Evolutionary conservation across 2,797 vertebrate species (phyloP).

Genomic region (Mormyrus hasselquistii): DNA sequence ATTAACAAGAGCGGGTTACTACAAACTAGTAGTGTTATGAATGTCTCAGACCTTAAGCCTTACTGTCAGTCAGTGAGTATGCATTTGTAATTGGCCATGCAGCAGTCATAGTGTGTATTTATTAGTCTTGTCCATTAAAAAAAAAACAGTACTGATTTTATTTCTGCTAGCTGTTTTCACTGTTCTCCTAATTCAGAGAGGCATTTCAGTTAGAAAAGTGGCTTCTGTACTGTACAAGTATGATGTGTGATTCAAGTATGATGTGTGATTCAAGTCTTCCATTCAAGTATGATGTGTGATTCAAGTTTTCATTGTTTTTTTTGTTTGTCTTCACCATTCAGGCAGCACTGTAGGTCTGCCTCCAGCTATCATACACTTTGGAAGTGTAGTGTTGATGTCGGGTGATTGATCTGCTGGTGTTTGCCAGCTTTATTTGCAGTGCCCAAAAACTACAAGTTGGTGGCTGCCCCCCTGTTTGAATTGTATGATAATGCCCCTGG

Average conservation of each 20-base stretch:
- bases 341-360: background rate
- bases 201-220: background rate
- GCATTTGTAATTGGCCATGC: background rate
- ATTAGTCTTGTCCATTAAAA: background rate
- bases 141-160: background rate
- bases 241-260: background rate
- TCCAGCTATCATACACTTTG: background rate
- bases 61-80: background rate
- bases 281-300: background rate
- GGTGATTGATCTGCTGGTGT: conserved; percentile 15
- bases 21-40: background rate
- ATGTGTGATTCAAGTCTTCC: background rate
- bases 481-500: conserved; percentile 97
- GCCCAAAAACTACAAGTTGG: conserved; percentile 97
- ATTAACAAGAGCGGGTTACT: background rate
- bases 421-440: conserved; percentile 90
- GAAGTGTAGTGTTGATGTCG: background rate
- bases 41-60: background rate
- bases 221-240: background rate
- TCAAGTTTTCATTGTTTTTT: background rate
- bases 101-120: background rate
- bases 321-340: background rate
- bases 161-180: background rate
- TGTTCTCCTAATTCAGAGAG: background rate
- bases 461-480: conserved; percentile 93